Percentiles rank a stretch among this genome's conserved stretches.
Conservation (phyloP, 2,113 vertebrate genomes). For the Asarcornis scutulata region DNA sequence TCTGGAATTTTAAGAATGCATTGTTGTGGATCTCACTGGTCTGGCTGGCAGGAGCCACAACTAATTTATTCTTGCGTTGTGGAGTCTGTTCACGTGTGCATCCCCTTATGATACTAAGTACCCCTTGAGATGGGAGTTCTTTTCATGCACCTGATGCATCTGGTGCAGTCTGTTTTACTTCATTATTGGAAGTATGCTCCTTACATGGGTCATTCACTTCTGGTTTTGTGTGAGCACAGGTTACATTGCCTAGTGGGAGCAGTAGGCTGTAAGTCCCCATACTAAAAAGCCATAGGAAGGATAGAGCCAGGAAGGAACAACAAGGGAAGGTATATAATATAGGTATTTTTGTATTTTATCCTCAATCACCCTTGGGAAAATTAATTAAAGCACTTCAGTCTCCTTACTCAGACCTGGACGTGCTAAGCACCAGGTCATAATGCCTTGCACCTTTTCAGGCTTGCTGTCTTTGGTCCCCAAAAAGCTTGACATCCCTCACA, state of each 20-base stretch:
- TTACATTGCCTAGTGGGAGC: background rate
- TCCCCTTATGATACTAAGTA: background rate
- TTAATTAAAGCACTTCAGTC: background rate
- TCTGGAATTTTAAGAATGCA: constrained; percentile 29
- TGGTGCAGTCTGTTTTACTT: background rate
- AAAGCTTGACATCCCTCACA: background rate
- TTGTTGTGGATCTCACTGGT: background rate
- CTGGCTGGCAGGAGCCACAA: background rate
- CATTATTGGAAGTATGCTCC: background rate
- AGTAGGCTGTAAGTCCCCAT: background rate
- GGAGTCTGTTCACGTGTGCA: background rate
- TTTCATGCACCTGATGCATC: background rate
- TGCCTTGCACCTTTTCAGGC: background rate
- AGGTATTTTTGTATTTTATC: background rate
- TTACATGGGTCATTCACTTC: background rate
- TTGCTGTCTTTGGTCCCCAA: background rate
- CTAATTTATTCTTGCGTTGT: background rate
- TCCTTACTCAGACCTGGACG: background rate
- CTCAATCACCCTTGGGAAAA: background rate
- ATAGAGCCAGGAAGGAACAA: background rate
- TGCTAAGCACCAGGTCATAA: background rate
- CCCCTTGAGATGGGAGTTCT: background rate
- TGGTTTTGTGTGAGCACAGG: background rate
- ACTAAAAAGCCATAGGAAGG: background rate
- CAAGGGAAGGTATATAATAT: background rate